A percentile compares a stretch with the other conserved stretches of the same genome.
These are phyloP conservation scores for Taurulus bubalis DNA, from an alignment of 2,113 vertebrate species.

Conservation along the genomic window DNA sequence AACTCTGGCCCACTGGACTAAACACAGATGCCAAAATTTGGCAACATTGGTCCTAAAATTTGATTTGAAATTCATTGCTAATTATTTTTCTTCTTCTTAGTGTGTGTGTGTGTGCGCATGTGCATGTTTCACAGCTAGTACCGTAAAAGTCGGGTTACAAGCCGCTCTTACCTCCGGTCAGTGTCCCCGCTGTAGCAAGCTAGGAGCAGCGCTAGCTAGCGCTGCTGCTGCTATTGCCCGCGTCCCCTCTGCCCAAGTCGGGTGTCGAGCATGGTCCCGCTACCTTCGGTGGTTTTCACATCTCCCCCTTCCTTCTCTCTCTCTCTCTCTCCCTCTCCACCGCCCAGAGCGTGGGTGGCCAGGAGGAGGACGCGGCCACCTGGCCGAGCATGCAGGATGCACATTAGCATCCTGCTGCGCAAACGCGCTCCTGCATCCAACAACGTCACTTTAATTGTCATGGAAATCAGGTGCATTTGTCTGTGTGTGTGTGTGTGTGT, in stretches of 20 bases:
- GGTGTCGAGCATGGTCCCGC: too few relatives aligned
- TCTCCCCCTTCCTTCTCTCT: not conserved
- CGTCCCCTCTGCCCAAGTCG: too few relatives aligned
- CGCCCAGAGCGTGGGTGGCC: conserved; percentile 32
- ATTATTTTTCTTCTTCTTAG: not conserved
- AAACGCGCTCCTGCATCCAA: conserved; percentile 71
- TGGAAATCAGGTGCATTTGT: conserved; percentile 73
- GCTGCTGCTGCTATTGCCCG: too few relatives aligned
- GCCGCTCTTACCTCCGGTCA: too few relatives aligned
- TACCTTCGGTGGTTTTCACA: too few relatives aligned
- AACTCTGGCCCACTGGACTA: conserved; percentile 19
- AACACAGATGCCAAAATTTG: not conserved
- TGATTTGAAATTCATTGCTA: not conserved
- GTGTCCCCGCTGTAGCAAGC: too few relatives aligned
- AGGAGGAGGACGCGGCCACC: conserved; percentile 61
- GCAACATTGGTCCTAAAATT: not conserved
- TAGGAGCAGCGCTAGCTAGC: too few relatives aligned
- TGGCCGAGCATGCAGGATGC: conserved; percentile 67
- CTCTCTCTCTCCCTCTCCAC: not conserved
- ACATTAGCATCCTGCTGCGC: conserved; percentile 77
- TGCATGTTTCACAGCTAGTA: too few relatives aligned
- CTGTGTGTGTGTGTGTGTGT: conserved; percentile 28
- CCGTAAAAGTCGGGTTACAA: too few relatives aligned
- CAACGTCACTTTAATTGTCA: conserved; percentile 77
- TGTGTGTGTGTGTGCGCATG: too few relatives aligned